Evolutionary conservation across 2,797 vertebrate genomes (phyloP).

Genomic region (Rhabdomys pumilio): DNA sequence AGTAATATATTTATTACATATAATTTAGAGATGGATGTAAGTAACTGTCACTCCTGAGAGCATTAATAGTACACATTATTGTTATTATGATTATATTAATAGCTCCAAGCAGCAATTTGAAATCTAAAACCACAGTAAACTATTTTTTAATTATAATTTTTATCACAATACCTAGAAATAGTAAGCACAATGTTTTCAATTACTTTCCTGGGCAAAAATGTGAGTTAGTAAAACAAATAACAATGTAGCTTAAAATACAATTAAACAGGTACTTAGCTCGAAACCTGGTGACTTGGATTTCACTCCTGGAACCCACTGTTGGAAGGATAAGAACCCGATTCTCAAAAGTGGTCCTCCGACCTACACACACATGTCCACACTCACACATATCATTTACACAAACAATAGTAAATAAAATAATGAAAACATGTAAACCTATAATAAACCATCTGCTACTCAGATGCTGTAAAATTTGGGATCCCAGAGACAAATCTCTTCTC

Average conservation of each 20-base stretch:
- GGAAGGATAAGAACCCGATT: neutral
- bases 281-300: neutral
- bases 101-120: neutral
- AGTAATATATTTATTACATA: neutral
- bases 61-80: neutral
- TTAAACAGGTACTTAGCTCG: neutral
- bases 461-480: neutral
- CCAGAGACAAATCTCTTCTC: constrained; percentile 41
- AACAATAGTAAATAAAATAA: neutral
- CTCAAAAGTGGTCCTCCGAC: neutral
- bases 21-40: constrained; percentile 13
- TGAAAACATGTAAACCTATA: neutral
- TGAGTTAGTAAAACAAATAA: constrained; percentile 39
- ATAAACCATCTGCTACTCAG: constrained; percentile 7
- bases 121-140: constrained; percentile 25
- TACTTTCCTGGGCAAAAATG: constrained; percentile 50
- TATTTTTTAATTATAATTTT: constrained; percentile 40
- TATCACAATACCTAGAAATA: constrained; percentile 46
- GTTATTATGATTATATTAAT: constrained; percentile 27
- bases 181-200: neutral
- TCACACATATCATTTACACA: neutral
- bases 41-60: neutral
- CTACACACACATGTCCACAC: neutral
- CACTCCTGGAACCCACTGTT: neutral
- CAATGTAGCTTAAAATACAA: constrained; percentile 56